These are phyloP conservation scores for Hyles euphorbiae DNA, from an alignment of 1,140 invertebrate species.

Conservation along the genomic window DNA sequence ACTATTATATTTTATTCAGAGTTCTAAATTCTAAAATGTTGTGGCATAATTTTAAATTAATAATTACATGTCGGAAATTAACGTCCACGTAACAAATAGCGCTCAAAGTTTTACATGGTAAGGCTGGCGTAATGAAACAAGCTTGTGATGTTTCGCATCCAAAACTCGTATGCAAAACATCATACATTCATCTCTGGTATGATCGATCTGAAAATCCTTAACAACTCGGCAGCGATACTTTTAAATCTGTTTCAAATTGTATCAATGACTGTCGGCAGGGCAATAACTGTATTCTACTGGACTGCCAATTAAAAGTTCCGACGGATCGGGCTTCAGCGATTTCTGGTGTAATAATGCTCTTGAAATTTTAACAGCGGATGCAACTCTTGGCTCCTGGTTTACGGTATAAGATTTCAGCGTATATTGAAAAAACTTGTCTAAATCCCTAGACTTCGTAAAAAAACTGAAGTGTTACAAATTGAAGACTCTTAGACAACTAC, in stretches of 20 bases:
- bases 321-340: slow-evolving; percentile 33
- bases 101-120: no score
- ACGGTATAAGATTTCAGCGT: slow-evolving; percentile 18
- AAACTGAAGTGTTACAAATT: no score
- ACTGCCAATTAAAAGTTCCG: slow-evolving; percentile 63
- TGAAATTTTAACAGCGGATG: slow-evolving; percentile 48
- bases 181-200: not conserved
- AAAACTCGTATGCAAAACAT: not conserved
- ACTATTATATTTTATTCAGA: no score
- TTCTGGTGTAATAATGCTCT: slow-evolving; percentile 42
- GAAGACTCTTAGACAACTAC: no score
- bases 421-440: slow-evolving; percentile 5
- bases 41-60: no score
- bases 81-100: no score
- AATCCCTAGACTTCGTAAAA: no score
- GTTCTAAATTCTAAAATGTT: no score
- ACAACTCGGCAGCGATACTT: not conserved
- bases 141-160: not conserved
- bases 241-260: slow-evolving; percentile 25
- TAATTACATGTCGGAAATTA: no score
- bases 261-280: slow-evolving; percentile 34
- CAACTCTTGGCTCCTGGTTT: slow-evolving; percentile 23
- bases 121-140: no score
- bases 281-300: slow-evolving; percentile 46
- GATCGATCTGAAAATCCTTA: not conserved